phyloP scores from a whole-genome alignment of 2,888 invertebrate species.

The Tupiocoris notatus region DNA sequence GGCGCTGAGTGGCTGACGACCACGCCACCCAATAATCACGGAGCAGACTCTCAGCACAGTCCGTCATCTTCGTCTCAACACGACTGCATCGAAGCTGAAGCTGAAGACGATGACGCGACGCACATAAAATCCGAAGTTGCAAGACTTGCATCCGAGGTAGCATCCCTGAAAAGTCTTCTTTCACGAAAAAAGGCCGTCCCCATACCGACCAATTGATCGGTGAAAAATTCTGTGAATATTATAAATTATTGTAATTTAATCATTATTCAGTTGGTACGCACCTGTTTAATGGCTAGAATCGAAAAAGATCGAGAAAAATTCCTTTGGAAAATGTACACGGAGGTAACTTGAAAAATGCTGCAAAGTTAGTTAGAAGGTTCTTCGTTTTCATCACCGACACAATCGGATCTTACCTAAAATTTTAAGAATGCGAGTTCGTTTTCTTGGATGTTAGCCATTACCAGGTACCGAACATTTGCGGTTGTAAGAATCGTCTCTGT shows the following conservation, averaged over 20 bases:
- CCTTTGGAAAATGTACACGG: too few relatives aligned
- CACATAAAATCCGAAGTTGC: constrained; percentile 83
- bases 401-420: too few relatives aligned
- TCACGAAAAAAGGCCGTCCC: constrained; percentile 48
- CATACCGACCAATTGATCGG: constrained; percentile 44
- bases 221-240: too few relatives aligned
- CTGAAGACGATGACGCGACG: constrained; percentile 52
- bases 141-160: constrained; percentile 86
- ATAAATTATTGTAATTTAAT: too few relatives aligned
- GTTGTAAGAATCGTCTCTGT: constrained; percentile 1
- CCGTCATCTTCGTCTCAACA: constrained; percentile 25
- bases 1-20: constrained; percentile 64
- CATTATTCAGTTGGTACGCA: too few relatives aligned
- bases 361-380: too few relatives aligned
- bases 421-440: neutral
- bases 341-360: too few relatives aligned
- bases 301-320: too few relatives aligned
- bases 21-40: constrained; percentile 50
- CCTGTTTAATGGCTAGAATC: too few relatives aligned
- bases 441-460: neutral
- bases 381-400: too few relatives aligned
- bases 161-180: constrained; percentile 66
- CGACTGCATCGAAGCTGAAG: constrained; percentile 47
- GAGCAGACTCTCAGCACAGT: constrained; percentile 51
- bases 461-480: neutral